phyloP scores from a whole-genome alignment of 2,797 vertebrate species.

The Molossus molossus region DNA sequence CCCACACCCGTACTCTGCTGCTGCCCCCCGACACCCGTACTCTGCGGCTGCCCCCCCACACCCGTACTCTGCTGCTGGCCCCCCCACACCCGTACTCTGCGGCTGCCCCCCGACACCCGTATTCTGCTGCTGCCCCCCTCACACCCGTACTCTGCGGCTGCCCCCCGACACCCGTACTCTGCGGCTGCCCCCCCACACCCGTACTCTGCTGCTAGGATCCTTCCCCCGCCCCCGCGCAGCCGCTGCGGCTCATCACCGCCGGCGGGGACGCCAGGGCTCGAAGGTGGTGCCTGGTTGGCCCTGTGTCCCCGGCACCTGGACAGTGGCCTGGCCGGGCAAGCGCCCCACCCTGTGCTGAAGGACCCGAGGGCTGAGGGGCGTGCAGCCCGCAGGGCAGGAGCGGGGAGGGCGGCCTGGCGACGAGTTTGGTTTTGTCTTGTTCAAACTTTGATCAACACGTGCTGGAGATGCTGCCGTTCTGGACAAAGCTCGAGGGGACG shows the following conservation, averaged over 20 bases:
- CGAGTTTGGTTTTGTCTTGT: not conserved
- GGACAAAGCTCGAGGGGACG: not conserved
- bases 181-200: too few species aligned
- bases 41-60: too few species aligned
- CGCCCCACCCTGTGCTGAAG: not conserved
- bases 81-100: too few species aligned
- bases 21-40: too few species aligned
- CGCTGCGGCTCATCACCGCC: too few species aligned
- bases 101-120: too few species aligned
- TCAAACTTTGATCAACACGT: not conserved
- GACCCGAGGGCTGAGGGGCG: not conserved
- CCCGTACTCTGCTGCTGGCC: too few species aligned
- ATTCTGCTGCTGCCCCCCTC: too few species aligned
- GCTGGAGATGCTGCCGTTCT: not conserved
- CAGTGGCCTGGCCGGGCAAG: not conserved
- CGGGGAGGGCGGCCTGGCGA: not conserved
- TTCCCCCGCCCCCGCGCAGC: not conserved
- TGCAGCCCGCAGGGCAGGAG: rapidly evolving
- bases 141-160: too few species aligned
- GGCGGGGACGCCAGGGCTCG: too few species aligned
- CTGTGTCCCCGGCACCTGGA: not conserved
- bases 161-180: too few species aligned
- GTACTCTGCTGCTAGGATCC: rapidly evolving
- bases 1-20: too few species aligned
- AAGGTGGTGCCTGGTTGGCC: not conserved